Evolutionary conservation across 2,888 invertebrate species (phyloP).

Genomic region (Drosophila nr. perissopoda): DNA sequence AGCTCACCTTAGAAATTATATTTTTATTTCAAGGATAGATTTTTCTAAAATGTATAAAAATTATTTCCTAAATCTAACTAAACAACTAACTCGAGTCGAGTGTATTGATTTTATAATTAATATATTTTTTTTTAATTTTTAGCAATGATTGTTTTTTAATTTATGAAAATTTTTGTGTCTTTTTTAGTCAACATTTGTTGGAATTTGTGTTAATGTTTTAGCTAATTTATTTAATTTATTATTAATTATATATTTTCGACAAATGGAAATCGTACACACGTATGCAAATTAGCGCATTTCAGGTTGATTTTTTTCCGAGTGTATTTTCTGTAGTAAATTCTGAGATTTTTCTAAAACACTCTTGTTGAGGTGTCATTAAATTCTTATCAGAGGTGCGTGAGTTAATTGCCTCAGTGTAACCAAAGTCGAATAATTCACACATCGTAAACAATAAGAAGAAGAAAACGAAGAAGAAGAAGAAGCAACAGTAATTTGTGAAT

Average conservation of each 20-base stretch:
- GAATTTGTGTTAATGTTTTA: too few relatives aligned
- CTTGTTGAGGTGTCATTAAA: neutral
- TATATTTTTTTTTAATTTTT: too few relatives aligned
- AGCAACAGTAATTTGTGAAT: slow-evolving; percentile 16
- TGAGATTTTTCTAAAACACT: neutral
- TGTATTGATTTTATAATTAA: too few relatives aligned
- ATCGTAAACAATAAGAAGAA: slow-evolving; percentile 2
- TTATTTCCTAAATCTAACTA: neutral
- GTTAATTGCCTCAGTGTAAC: slow-evolving; percentile 28
- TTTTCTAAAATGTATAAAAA: neutral
- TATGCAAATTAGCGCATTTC: neutral
- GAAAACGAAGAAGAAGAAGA: neutral
- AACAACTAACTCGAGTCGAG: neutral
- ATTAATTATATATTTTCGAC: too few relatives aligned
- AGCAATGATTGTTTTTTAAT: too few relatives aligned
- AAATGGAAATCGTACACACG: too few relatives aligned
- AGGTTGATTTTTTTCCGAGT: neutral
- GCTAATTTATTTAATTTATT: too few relatives aligned
- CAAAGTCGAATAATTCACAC: slow-evolving; percentile 20
- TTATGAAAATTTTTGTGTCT: too few relatives aligned
- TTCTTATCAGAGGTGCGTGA: slow-evolving; percentile 40
- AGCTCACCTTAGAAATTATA: neutral
- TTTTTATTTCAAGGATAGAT: neutral
- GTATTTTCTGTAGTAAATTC: neutral
- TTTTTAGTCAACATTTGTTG: too few relatives aligned